Base-by-base conservation (phyloP, 1,140 invertebrate species). In the Anoplophora glabripennis region DNA sequence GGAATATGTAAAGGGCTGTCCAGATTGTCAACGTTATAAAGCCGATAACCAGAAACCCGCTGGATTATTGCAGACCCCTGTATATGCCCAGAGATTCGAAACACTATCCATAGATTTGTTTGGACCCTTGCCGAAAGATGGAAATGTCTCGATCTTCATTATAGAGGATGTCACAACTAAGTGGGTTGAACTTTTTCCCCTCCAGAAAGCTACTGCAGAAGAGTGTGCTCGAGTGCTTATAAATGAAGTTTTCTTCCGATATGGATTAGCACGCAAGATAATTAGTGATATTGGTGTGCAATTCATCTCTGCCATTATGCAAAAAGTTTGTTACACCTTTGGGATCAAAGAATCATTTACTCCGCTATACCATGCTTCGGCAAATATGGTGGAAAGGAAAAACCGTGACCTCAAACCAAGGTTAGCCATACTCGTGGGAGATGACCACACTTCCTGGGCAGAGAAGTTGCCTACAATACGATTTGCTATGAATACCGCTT, bases 391-490 rank as follows among this genome's bases (percentile, higher is more conserved):
- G 0, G 78, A 80, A 61, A 54, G 77, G 7, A 72, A 73, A 9
- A 80, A 80, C 54, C 44, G 73, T 12, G 74, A 75, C 17, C 18
- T 81, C 0, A 78, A 80, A 54, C 62, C 67, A 3, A 72, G 73
- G 64, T 59, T 80, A 1, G 52, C 65, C 0, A 72, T 76, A 1
- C 71, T 72, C 11, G 68, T 79, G 0, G 61, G 67, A 7, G 48
- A 68, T 1, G 61, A 77, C 35, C 76, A 79, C 47, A 15, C 36
- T 2, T 44, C 55, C 1, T 81, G 76, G 76, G 60, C 70, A 36
- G 36, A 64, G 11, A 51, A 70, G 53, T 56, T 76, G 0, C 37
- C 48, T 7, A 55, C 64, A 1, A 67, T 75, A 33, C 51, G 66
- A 5, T 74, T 75, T 48, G 71, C 72, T 0, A 64, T 71, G 38